Conservation (phyloP, 1,140 invertebrate genomes). For the Cotesia vestalis region DNA sequence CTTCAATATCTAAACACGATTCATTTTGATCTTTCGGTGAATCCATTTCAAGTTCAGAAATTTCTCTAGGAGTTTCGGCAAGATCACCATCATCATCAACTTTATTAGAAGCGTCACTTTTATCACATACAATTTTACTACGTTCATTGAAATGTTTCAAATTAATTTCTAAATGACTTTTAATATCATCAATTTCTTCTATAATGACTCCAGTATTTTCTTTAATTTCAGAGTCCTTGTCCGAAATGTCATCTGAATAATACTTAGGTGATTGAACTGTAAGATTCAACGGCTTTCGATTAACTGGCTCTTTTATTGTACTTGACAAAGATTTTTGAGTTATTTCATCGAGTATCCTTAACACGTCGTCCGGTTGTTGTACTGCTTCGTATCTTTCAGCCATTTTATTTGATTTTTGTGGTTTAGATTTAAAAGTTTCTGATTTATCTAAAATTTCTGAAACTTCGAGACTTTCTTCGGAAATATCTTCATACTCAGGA, state of each 20-base stretch:
- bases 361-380: constrained; percentile 52
- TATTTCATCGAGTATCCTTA: constrained; percentile 55
- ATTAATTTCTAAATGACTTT: constrained; percentile 17
- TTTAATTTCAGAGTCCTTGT: constrained; percentile 2
- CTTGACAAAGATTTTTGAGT: constrained; percentile 44
- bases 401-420: constrained; percentile 45
- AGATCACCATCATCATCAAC: constrained; percentile 49
- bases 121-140: constrained; percentile 32
- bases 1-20: constrained; percentile 52
- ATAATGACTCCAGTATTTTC: constrained; percentile 4
- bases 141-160: constrained; percentile 17
- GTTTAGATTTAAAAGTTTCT: constrained; percentile 36
- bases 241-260: constrained; percentile 24
- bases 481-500: constrained; percentile 63
- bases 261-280: constrained; percentile 33
- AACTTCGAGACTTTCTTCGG: constrained; percentile 62
- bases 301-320: neutral
- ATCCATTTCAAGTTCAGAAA: constrained; percentile 59
- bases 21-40: constrained; percentile 56
- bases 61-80: constrained; percentile 52
- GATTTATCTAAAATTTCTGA: constrained; percentile 61
- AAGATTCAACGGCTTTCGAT: constrained; percentile 29
- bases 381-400: constrained; percentile 51
- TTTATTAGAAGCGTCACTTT: constrained; percentile 45
- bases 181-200: constrained; percentile 12